These are phyloP conservation scores for Misgurnus mizolepis DNA, from an alignment of 2,113 vertebrate genomes.

Conservation along the genomic window DNA sequence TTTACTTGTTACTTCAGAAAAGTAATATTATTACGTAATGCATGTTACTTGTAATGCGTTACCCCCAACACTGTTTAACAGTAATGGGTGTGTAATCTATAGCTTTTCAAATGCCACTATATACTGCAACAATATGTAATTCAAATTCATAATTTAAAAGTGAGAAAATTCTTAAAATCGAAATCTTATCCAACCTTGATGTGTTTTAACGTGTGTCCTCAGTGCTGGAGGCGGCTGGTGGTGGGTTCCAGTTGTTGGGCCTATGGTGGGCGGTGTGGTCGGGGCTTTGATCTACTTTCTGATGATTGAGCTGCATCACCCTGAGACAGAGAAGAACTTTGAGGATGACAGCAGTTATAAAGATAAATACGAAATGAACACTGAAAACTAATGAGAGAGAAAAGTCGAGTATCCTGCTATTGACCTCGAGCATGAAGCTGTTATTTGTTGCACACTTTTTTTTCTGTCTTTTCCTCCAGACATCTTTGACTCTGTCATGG, in stretches of 20 bases:
- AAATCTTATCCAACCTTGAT: neutral
- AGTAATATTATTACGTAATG: no score
- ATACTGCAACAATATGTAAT: no score
- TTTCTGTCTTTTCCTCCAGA: neutral
- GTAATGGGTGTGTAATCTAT: neutral
- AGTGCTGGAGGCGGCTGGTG: slow-evolving; percentile 90
- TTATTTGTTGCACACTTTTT: neutral
- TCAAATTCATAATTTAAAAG: no score
- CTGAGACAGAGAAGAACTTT: slow-evolving; percentile 56
- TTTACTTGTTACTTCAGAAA: no score
- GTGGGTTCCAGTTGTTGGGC: slow-evolving; percentile 92
- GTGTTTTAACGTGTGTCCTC: slow-evolving; percentile 52
- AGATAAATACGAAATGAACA: slow-evolving; percentile 87
- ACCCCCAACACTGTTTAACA: no score
- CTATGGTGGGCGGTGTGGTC: slow-evolving; percentile 83
- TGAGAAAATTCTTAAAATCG: no score
- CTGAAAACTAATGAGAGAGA: slow-evolving; percentile 68
- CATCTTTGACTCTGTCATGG: neutral
- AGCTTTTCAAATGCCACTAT: no score
- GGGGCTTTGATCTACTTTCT: slow-evolving; percentile 83
- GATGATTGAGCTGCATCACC: slow-evolving; percentile 89
- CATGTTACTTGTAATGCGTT: no score
- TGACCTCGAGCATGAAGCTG: slow-evolving; percentile 1
- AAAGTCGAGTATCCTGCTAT: neutral
- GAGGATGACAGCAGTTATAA: slow-evolving; percentile 68